Base-by-base conservation (phyloP, 2,113 vertebrate genomes). In the Ancistrus triradiatus region DNA sequence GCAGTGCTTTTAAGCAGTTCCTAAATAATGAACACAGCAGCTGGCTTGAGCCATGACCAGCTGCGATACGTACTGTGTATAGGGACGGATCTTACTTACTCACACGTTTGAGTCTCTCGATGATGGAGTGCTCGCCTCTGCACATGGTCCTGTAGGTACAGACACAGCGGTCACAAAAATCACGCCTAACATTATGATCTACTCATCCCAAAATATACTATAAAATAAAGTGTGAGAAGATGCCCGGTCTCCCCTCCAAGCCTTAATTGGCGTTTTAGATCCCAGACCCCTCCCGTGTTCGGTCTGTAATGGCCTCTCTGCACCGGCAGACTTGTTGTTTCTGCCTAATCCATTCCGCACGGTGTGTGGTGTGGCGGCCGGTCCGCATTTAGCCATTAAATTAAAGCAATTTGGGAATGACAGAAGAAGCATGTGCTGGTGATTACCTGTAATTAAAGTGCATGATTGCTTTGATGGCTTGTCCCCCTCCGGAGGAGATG, bases 371-470 rank as follows among this genome's bases (percentile, higher is more conserved):
- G 79, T 82, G n/a, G n/a, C n/a, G n/a, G n/a, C 79, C 81, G 24
- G 70, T 69, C 78, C 77, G 77, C 83, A 79, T 84, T 85, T 78
- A 78, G 69, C 72, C 28, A 64, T 75, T 76, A 84, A 86, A 87
- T 86, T 86, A 82, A 84, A 80, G 79, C 86, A 84, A 82, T 89
- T 87, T 86, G 81, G 81, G 81, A 84, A 87, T 88, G 84, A 82
- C 73, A 75, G 78, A 84, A 79, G 80, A 85, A 72, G 72, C 63
- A 80, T 78, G 78, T 82, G 71, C 74, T 75, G 74, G 55, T 78
- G 80, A 87, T 88, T 86, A 88, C 84, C 85, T 88, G 82, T 86
- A 88, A 87, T 90, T 87, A 88, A 88, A 86, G 82, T 82, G 82
- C 85, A 87, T 80, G 82, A 87, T 85, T 81, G 87, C 84, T 81